Evolutionary conservation across 2,888 invertebrate species (phyloP), one percentile per base, ranked within the genome.

Genomic region (Dynastes tityus): DNA sequence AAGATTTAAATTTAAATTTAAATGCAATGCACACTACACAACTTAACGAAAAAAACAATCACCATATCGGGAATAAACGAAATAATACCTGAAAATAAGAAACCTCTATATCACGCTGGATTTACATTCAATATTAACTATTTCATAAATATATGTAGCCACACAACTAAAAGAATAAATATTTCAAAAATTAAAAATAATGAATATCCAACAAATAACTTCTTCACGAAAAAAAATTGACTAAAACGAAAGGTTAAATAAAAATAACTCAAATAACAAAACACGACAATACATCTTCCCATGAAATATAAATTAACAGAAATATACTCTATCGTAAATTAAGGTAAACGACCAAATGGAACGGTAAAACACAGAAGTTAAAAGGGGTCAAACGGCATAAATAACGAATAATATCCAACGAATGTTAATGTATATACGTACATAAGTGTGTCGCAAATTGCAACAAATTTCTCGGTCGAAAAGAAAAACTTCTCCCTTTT

Each of bases 381-480:
- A 87, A 87, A 87, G 86, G 87, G 87, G 86, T 85, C 86, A 88
- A 87, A 88, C 88, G 85, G 83, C 84, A 88, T 88, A 88, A 88
- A 88, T 88, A 88, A 87, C 87, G 76, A 74, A 82, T 83, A 84
- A 84, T 84, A 84, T 84, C 84, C 83, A 81, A 83, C 82, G 85
- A 85, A 87, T 88, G 88, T 87, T 88, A 88, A 88, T 88, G 87
- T 87, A 86, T 85, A 11, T 45, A 45, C 32, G 32, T 45, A 37
- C 37, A 87, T 86, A 88, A 88, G 88, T 87, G 88, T 87, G 87
- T 85, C 85, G 86, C 83, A 87, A 85, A 87, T 87, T 87, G 88
- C 86, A 88, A 88, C 88, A 88, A 88, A 88, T 88, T 88, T 86
- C 87, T 86, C 86, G 86, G 87, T 86, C 84, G 85, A 83, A 79